Evolutionary conservation across 2,113 vertebrate species (phyloP), one percentile per base, ranked within the genome.

Genomic region (Oreochromis tanganicae): DNA sequence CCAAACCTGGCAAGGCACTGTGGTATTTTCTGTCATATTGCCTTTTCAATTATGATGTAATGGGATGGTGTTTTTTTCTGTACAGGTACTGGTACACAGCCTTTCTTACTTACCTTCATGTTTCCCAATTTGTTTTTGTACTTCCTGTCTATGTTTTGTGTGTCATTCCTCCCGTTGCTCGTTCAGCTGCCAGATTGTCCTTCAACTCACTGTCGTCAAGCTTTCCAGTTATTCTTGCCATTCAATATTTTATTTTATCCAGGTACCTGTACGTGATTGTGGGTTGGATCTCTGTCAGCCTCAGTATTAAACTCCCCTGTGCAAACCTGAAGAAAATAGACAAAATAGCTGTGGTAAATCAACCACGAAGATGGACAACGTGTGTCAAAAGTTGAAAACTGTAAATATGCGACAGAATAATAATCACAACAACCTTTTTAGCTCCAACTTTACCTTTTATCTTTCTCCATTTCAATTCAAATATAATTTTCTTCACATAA

Each of bases 401-500:
- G 16, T 78, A 84, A 84, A 54, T 55, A 46, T 32, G 81, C 3
- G 5, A 19, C 16, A 59, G 38, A 79, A 48, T 55, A 56, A 68
- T 9, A 83, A 87, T 87, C 54, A 38, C 68, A 52, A 75, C 81
- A 85, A 43, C 55, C 48, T 78, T 50, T 52, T 87, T 29, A 61
- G 79, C 17, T n/a, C 21, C 66, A 73, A 50, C 38, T 57, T 46
- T 29, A 46, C 57, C 52, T 79, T 80, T 82, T 59, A 85, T 78
- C 87, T 89, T 88, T 27, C 80, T 83, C 38, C 27, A 27, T 88
- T 86, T 81, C 83, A 73, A 36, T 91, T 93, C 79, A 81, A 71
- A 61, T 38, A 78, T 89, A 85, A 92, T 93, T 91, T 84, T 87
- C 56, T 90, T 85, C 80, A 59, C 87, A 91, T 90, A 92, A 93